phyloP scores from a whole-genome alignment of 2,888 invertebrate species.

The Sesia bembeciformis region DNA sequence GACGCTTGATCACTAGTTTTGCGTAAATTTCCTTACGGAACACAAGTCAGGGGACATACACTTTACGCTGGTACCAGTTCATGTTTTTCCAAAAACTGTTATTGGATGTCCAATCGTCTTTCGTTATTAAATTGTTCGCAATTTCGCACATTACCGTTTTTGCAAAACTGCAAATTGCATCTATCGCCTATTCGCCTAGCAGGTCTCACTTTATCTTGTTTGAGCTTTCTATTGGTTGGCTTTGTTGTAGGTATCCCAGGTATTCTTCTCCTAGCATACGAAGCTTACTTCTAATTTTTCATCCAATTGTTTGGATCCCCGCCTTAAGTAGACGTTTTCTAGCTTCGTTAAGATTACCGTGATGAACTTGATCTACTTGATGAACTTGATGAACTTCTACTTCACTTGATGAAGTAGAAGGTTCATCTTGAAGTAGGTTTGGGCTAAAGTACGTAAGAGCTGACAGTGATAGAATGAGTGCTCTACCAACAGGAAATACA shows the following conservation, averaged over 20 bases:
- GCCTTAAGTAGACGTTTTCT: conserved; percentile 9
- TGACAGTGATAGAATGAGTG: neutral
- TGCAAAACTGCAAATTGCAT: conserved; percentile 13
- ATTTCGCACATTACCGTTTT: conserved; percentile 7
- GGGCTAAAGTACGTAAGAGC: neutral
- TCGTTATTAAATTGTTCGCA: conserved; percentile 11
- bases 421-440: neutral
- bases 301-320: conserved; percentile 9
- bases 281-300: conserved; percentile 8
- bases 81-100: conserved; percentile 13
- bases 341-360: conserved; percentile 8
- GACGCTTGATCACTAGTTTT: conserved; percentile 9
- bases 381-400: too few relatives aligned
- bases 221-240: conserved; percentile 1
- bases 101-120: conserved; percentile 7
- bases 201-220: conserved; percentile 1
- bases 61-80: conserved; percentile 14
- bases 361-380: too few relatives aligned
- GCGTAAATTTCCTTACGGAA: conserved; percentile 9
- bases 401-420: neutral
- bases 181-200: neutral
- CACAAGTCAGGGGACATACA: conserved; percentile 11
- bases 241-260: conserved; percentile 9
- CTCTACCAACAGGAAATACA: neutral
- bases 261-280: conserved; percentile 13